A percentile compares a stretch with the other conserved stretches of the same genome.
phyloP scores from a whole-genome alignment of 2,797 vertebrate genomes.

The Sciurus carolinensis region DNA sequence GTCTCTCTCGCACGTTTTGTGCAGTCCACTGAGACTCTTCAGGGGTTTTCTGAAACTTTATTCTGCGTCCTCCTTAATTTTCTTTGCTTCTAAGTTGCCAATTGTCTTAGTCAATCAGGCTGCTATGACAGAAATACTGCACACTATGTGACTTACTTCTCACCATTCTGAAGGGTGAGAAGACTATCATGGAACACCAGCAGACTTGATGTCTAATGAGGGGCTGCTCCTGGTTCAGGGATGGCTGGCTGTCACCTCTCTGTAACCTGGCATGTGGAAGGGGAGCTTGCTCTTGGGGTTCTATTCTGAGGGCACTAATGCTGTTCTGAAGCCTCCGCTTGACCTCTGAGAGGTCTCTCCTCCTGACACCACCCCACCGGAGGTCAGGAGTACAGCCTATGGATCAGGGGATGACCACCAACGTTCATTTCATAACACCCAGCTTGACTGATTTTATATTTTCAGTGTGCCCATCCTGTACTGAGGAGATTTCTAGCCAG shows the following conservation, averaged over 20 bases:
- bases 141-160: neutral
- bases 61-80: conserved; percentile 30
- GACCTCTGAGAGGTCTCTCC: neutral
- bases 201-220: neutral
- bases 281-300: neutral
- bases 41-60: neutral
- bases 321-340: neutral
- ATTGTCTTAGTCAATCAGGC: neutral
- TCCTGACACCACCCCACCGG: neutral
- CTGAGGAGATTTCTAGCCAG: neutral
- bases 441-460: neutral
- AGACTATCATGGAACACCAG: too few relatives aligned
- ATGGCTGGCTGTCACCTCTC: neutral
- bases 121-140: neutral
- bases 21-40: neutral
- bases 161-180: neutral
- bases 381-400: neutral
- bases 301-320: neutral
- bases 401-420: neutral
- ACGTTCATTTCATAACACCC: neutral
- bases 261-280: neutral
- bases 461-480: neutral
- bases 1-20: neutral
- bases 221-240: neutral
- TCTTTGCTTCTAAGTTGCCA: neutral